Evolutionary conservation across 2,113 vertebrate species (phyloP), one percentile per base, ranked within the genome.

Genomic region (Percina caprodes): DNA sequence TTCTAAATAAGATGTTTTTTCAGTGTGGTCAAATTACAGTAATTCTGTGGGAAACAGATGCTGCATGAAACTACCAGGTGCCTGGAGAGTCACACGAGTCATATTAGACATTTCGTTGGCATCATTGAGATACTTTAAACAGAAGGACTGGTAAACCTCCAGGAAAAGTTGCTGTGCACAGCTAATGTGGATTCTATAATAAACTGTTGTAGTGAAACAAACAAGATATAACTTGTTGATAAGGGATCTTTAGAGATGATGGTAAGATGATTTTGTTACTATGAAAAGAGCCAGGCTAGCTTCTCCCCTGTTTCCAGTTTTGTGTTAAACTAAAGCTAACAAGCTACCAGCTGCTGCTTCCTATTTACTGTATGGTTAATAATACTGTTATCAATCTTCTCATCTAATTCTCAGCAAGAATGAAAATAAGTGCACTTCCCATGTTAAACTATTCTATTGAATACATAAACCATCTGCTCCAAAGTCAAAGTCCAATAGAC

Each of bases 1-100:
- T 92, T 92, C 86, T 87, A 87, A 86, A 80, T 73, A 80, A 55
- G n/a, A 66, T 13, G 10, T 79, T 66, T 74, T 54, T 15, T 69
- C 46, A 69, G 39, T 24, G 45, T 79, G 52, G 7, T 49, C 4
- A 9, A 24, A 49, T 60, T n/a, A 18, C 30, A 39, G 13, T 58
- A 2, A 19, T 4, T 60, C 9, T 51, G 35, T 19, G 3, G n/a
- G 10, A 52, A 58, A 30, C 24, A 19, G 56, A 24, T 46, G 35
- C 54, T 79, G 54, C 39, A 19, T 19, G 33, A 13, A 10, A 8
- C 60, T 5, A 19, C 7, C 3, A 26, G 60, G 24, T 56, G 58
- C 21, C 24, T 1, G 6, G 5, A 59, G 69, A 80, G 71, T 77
- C 69, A 62, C 15, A 45, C 12, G 70, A 79, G 55, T 79, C 72